Evolutionary conservation across 2,113 vertebrate species (phyloP), one percentile per base, ranked within the genome.

Genomic region (Zootoca vivipara): DNA sequence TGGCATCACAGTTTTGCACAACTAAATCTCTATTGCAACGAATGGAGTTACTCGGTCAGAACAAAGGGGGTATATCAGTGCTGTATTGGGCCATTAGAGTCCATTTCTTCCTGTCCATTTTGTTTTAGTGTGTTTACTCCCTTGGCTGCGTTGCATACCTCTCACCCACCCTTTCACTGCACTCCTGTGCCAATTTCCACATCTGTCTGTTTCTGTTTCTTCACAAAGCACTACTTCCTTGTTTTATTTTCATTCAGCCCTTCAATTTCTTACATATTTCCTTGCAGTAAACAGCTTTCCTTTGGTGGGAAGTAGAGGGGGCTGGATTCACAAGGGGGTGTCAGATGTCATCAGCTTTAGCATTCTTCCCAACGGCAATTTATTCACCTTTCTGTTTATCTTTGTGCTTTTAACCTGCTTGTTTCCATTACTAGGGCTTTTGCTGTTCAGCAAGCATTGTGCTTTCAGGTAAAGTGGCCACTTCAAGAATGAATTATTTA

Each of bases 331-430:
- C 28, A 87, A 82, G 26, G 82, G 2, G 62, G 75, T 89, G 70
- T 89, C 91, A 90, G 24, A 77, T 24, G 75, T 16, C 75, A 6
- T 82, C 40, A 86, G 22, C 8, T 89, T 90, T 85, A 80, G 12
- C 30, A 58, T 0, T 78, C 20, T 92, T 87, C 86, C 67, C 90
- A 30, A 64, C 77, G 65, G 89, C 93, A 89, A 15, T 16, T 91
- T 46, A 5, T 82, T 74, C 16, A 79, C 6, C 12, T 83, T 90
- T 20, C 26, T 72, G 1, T 85, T 92, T 86, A 70, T 90, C 0
- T 89, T 73, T 83, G 5, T 10, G 40, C 70, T 87, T 73, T 67
- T 28, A 73, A 78, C 67, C 9, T 90, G 1, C 75, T 92, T 77
- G 0, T 73, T 93, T 42, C 92, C 3, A 65, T 87, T 93, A 83